Conservation (phyloP, 1,140 invertebrate genomes). For the Drosophila elegans region DNA sequence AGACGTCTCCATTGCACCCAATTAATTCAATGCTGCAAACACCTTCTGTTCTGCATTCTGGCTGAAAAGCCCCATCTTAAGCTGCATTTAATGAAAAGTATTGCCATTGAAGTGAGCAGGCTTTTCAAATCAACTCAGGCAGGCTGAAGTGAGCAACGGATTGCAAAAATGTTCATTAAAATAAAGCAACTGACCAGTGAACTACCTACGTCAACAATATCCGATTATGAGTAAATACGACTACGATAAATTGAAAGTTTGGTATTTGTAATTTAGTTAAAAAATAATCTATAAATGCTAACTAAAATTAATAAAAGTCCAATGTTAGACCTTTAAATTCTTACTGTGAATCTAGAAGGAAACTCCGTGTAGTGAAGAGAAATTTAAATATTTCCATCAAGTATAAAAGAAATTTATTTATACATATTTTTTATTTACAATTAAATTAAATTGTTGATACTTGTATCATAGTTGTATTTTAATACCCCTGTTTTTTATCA, state of each 20-base stretch:
- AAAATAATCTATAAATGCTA: no score
- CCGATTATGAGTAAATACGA: background rate
- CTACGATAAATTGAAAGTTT: background rate
- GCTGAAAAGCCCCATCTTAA: constrained; percentile 9
- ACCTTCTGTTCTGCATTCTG: background rate
- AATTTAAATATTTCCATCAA: no score
- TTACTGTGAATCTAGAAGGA: no score
- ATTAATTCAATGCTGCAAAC: constrained; percentile 27
- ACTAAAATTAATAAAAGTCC: no score
- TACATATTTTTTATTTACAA: no score
- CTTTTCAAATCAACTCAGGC: constrained; percentile 29
- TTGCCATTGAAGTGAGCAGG: constrained; percentile 14
- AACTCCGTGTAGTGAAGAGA: no score
- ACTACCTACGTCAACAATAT: background rate
- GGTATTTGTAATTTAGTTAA: no score
- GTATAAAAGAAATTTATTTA: no score
- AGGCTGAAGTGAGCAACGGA: constrained; percentile 7
- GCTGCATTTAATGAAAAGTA: constrained; percentile 30
- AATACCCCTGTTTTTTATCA: no score
- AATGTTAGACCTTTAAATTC: no score
- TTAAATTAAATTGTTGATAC: no score
- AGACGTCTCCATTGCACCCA: constrained; percentile 29
- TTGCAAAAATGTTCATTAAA: constrained; percentile 13
- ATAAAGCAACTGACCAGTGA: background rate
- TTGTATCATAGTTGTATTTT: no score